These are phyloP conservation scores for Sturmia bella DNA, from an alignment of 2,888 invertebrate genomes.

Conservation along the genomic window DNA sequence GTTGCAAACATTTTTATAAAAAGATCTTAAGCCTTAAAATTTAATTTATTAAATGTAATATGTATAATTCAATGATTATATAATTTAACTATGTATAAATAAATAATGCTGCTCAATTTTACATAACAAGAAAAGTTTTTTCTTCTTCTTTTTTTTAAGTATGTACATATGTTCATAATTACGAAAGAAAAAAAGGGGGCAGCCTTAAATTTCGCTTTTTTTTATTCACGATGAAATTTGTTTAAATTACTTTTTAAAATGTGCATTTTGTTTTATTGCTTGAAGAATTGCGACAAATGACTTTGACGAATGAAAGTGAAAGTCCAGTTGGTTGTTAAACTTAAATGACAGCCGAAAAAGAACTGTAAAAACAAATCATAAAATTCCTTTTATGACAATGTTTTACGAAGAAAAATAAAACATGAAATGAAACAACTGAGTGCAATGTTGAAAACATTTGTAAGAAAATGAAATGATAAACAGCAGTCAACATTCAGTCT, in stretches of 20 bases:
- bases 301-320: conserved; percentile 69
- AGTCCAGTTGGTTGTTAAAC: conserved; percentile 57
- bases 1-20: no score
- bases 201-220: conserved; percentile 25
- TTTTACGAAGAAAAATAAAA: conserved; percentile 31
- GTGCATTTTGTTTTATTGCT: conserved; percentile 12
- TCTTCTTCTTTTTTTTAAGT: no score
- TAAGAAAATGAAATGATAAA: conserved; percentile 44
- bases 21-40: no score
- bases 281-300: conserved; percentile 63
- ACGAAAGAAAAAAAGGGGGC: background rate
- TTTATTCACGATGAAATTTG: conserved; percentile 8
- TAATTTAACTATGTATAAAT: no score
- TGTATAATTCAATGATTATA: no score
- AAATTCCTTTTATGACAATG: conserved; percentile 66
- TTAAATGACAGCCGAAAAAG: conserved; percentile 33
- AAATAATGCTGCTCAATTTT: no score
- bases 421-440: conserved; percentile 35
- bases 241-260: conserved; percentile 23
- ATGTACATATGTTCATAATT: background rate
- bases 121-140: no score
- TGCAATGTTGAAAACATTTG: conserved; percentile 37
- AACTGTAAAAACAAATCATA: conserved; percentile 33
- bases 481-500: conserved; percentile 55
- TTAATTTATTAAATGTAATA: no score